Evolutionary conservation across 2,797 vertebrate genomes (phyloP).

Genomic region (Gambelia wislizenii): DNA sequence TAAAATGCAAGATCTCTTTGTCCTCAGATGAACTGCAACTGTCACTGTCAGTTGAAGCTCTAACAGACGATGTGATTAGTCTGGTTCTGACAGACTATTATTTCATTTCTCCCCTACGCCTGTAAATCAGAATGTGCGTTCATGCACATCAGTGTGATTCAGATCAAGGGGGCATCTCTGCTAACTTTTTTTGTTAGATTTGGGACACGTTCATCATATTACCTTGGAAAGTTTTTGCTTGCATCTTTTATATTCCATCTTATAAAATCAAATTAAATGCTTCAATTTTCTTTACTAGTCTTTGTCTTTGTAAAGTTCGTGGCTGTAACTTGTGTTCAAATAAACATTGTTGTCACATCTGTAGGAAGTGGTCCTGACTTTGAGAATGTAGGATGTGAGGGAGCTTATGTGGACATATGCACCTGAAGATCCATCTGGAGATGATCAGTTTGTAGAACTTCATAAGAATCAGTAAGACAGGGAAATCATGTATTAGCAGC

Average conservation of each 20-base stretch:
- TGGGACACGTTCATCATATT: neutral
- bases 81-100: neutral
- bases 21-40: neutral
- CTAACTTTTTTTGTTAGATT: neutral
- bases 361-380: neutral
- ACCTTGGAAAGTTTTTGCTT: neutral
- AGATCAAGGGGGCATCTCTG: neutral
- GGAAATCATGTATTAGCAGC: neutral
- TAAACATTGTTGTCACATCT: neutral
- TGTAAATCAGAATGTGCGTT: neutral
- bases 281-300: neutral
- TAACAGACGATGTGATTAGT: neutral
- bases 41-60: constrained; percentile 4
- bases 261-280: neutral
- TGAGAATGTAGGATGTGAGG: neutral
- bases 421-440: neutral
- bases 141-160: neutral
- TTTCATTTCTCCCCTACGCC: neutral
- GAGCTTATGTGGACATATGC: neutral
- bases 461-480: neutral
- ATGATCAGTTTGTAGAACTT: neutral
- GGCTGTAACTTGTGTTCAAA: neutral
- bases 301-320: neutral
- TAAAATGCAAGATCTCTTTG: neutral
- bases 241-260: neutral